These are phyloP conservation scores for Drosophila kurseongensis DNA, from an alignment of 1,140 invertebrate genomes.

Conservation along the genomic window DNA sequence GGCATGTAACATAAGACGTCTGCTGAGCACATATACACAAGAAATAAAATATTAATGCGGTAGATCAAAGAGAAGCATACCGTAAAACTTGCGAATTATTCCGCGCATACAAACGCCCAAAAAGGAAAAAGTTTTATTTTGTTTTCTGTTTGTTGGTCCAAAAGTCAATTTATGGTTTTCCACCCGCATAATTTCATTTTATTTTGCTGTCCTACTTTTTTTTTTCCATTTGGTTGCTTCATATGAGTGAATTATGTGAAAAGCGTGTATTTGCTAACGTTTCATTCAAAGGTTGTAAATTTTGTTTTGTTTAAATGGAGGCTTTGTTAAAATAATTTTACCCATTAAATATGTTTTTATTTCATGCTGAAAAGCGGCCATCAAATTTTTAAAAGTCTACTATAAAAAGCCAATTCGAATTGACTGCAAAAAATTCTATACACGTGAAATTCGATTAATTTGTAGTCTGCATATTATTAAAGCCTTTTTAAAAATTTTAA, in stretches of 20 bases:
- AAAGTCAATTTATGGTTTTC: conserved; percentile 78
- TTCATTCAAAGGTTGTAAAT: conserved; percentile 25
- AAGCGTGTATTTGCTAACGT: conserved; percentile 33
- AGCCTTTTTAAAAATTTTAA: conserved; percentile 5
- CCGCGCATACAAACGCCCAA: conserved; percentile 22
- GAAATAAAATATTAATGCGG: conserved; percentile 63
- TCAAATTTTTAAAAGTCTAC: conserved; percentile 31
- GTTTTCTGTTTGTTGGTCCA: conserved; percentile 49
- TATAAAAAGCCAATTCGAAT: conserved; percentile 7
- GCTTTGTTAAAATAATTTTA: conserved; percentile 27
- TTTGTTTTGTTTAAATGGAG: conserved; percentile 39
- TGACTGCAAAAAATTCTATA: not conserved
- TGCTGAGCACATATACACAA: conserved; percentile 13
- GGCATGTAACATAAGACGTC: conserved; percentile 15
- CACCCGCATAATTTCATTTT: conserved; percentile 75
- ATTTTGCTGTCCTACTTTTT: conserved; percentile 39
- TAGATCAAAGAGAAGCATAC: conserved; percentile 58
- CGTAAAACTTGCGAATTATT: conserved; percentile 47
- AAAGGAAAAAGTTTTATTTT: conserved; percentile 55
- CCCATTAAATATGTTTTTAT: conserved; percentile 20
- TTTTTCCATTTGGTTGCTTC: conserved; percentile 24
- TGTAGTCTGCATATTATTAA: conserved; percentile 7
- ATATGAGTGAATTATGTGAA: conserved; percentile 57
- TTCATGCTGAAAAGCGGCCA: not conserved
- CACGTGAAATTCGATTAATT: conserved; percentile 7